Evolutionary conservation across 2,888 invertebrate species (phyloP).

Genomic region (Eristalinus sepulchralis): DNA sequence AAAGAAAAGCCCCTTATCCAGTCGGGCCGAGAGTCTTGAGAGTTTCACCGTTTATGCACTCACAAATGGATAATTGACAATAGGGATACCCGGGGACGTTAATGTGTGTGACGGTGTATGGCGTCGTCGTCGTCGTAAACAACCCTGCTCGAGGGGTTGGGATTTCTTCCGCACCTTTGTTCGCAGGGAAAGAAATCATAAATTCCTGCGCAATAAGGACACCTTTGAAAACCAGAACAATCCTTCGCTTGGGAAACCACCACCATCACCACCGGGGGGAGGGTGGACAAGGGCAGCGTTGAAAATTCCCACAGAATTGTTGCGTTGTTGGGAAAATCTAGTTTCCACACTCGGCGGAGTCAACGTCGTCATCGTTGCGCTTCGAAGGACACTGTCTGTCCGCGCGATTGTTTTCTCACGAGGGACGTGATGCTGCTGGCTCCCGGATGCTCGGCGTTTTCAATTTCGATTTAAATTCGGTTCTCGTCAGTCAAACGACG

Average conservation of each 20-base stretch:
- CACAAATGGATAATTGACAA: background rate
- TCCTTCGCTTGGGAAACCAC: conserved; percentile 53
- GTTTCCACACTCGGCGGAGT: conserved; percentile 24
- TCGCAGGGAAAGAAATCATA: conserved; percentile 20
- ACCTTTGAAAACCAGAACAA: background rate
- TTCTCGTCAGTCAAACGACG: conserved; percentile 44
- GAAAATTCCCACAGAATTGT: conserved; percentile 62
- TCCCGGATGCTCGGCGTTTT: conserved; percentile 19
- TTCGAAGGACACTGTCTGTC: conserved; percentile 19
- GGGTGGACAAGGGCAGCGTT: conserved; percentile 1
- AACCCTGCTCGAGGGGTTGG: conserved; percentile 41
- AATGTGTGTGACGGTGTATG: conserved; percentile 32
- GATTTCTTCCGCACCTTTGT: conserved; percentile 35
- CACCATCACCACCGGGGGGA: conserved; percentile 10
- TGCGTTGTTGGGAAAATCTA: conserved; percentile 50
- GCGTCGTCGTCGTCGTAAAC: conserved; percentile 21
- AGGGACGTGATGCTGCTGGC: conserved; percentile 41
- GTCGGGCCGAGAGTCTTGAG: conserved; percentile 38
- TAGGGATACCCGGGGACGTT: conserved; percentile 35
- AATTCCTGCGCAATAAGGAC: conserved; percentile 62
- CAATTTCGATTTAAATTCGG: conserved; percentile 41
- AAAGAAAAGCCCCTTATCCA: background rate
- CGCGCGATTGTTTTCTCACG: conserved; percentile 40
- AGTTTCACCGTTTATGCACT: conserved; percentile 19
- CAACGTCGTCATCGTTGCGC: conserved; percentile 24